Evolutionary conservation across 2,113 vertebrate species (phyloP), one percentile per base, ranked within the genome.

Genomic region (Scomber japonicus): DNA sequence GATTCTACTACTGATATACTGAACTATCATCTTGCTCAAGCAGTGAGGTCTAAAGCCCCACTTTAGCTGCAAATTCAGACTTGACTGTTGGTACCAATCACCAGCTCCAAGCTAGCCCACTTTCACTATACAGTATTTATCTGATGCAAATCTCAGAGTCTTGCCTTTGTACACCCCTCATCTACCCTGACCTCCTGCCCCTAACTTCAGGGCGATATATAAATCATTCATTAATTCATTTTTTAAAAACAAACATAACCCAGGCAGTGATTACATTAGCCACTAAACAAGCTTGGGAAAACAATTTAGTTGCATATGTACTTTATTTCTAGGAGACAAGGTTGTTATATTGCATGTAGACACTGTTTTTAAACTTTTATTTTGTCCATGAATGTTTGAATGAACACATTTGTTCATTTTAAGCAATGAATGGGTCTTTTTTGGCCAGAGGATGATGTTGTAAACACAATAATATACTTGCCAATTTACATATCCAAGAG

Each of bases 1-100:
- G 44, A 54, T n/a, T 44, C 19, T 31, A 40, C 13, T 50, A 11
- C 54, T 56, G 57, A 75, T 50, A 51, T 59, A 15, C 60, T 69
- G 40, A 81, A 56, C 70, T 35, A 56, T 10, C 7, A 11, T 45
- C 71, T 54, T 40, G 54, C 19, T 15, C 63, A 59, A 69, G 71
- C 5, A 31, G 30, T 24, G 35, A 82, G 24, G 63, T 69, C 61
- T 49, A 46, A 57, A 80, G 27, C 0, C n/a, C 4, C 9, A 0
- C 19, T 31, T 65, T 1, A 63, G 27, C 17, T 50, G 56, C 27
- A 21, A 7, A 21, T n/a, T 9, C 15, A 66, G 46, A 21, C 30
- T 5, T 10, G 12, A 64, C 44, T 64, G 15, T 2, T 0, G 0
- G 0, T 50, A 15, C 14, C 10, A 44, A 12, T 44, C 46, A 24